Conservation (phyloP, 2,113 vertebrate species). For the Cavia aperea region DNA sequence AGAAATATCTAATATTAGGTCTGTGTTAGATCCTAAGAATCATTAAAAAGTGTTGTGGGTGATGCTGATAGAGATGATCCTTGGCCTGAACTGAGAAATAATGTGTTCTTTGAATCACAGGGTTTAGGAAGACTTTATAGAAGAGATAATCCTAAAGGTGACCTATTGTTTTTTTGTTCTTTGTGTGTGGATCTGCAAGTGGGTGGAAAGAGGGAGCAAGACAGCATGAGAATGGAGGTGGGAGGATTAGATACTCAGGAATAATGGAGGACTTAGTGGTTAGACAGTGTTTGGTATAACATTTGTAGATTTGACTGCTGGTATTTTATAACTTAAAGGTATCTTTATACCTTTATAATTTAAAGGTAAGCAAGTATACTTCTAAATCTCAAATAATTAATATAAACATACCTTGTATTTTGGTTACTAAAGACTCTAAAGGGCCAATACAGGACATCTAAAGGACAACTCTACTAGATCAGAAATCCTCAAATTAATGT, state of each 20-base stretch:
- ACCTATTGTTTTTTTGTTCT: neutral
- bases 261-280: neutral
- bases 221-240: neutral
- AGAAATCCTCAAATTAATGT: neutral
- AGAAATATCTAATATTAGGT: conserved; percentile 1
- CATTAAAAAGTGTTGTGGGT: neutral
- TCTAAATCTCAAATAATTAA: neutral
- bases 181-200: neutral
- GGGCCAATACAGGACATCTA: neutral
- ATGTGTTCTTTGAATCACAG: neutral
- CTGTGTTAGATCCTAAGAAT: neutral
- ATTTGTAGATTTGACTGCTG: neutral
- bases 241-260: neutral
- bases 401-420: neutral
- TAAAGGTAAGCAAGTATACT: neutral
- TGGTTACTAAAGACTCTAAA: neutral
- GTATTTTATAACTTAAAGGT: neutral
- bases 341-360: neutral
- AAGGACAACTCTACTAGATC: neutral
- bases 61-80: neutral
- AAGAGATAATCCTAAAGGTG: conserved; percentile 16
- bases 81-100: neutral
- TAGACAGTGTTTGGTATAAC: neutral
- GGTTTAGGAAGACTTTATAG: neutral
- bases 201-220: neutral